Evolutionary conservation across 1,140 invertebrate species (phyloP), one percentile per base, ranked within the genome.

Genomic region (Drosophila kikkawai): DNA sequence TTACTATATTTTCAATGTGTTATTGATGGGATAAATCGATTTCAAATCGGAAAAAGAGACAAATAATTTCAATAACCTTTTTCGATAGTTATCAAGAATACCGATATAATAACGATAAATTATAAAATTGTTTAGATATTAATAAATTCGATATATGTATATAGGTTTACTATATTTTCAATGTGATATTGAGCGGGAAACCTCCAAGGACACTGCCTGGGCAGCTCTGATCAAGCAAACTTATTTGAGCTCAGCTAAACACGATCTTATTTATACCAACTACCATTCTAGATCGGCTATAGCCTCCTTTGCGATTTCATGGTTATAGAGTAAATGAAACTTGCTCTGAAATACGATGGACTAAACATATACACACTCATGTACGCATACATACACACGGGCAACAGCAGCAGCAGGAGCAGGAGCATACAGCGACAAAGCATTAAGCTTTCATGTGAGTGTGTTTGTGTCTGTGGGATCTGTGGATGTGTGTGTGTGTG

Each of bases 281-380:
- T 11, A 22, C 13, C 12, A 34, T 37, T 4, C 6, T 5, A 7
- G 44, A 42, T 74, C 76, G 58, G 60, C n/a, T 9, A 39, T 45
- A 53, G 45, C 19, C 63, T 47, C 11, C 53, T 53, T 22, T 22
- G 13, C 56, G 47, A 66, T 69, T 69, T 79, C 75, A 76, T 69
- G 51, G 63, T 17, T 63, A 44, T 59, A 86, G 83, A 45, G 83
- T 87, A 82, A 44, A 68, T 22, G 69, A 75, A 90, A 90, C 85
- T 90, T 90, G 85, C 85, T 90, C 85, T 90, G 84, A 88, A 88
- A 84, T 84, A 81, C 84, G 78, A 75, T 79, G 84, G 80, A 55
- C 61, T 77, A 74, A 53, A 60, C 51, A 67, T 75, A 77, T 55
- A 77, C 67, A 81, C 74, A 74, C 39, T n/a, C 64, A 22, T 19